phyloP scores from a whole-genome alignment of 2,797 vertebrate species.

The Cyclopterus lumpus region DNA sequence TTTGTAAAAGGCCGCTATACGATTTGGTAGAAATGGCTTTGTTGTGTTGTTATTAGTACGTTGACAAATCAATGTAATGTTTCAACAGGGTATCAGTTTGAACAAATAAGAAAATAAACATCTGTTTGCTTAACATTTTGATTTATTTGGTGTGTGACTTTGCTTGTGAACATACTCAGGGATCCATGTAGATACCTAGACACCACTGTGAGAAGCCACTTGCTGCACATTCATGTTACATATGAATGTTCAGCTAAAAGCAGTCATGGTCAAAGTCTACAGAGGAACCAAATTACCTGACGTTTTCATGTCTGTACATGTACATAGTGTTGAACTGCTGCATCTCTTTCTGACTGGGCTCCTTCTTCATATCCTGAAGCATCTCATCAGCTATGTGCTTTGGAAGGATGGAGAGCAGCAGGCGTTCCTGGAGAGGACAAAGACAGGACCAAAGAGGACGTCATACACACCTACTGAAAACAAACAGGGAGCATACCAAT shows the following conservation, averaged over 20 bases:
- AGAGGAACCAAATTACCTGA: slow-evolving; percentile 85
- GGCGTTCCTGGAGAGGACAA: slow-evolving; percentile 85
- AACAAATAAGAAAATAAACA: too few relatives aligned
- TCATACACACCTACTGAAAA: neutral
- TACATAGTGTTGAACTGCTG: slow-evolving; percentile 99
- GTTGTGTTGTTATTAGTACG: too few relatives aligned
- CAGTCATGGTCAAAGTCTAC: neutral
- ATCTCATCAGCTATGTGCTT: slow-evolving; percentile 98
- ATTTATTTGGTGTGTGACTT: too few relatives aligned
- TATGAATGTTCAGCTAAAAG: neutral
- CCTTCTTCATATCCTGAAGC: slow-evolving; percentile 98
- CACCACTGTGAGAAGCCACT: neutral
- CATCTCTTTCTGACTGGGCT: slow-evolving; percentile 94
- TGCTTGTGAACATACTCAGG: too few relatives aligned
- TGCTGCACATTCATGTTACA: neutral
- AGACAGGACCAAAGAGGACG: slow-evolving; percentile 8
- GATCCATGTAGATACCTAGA: neutral
- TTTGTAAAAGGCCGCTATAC: too few relatives aligned
- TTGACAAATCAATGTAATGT: too few relatives aligned
- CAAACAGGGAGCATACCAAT: neutral
- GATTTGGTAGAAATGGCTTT: too few relatives aligned
- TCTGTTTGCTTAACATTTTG: too few relatives aligned
- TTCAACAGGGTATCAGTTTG: too few relatives aligned
- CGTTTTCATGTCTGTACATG: slow-evolving; percentile 97
- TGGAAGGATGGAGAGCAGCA: slow-evolving; percentile 95